Conservation (phyloP, 2,113 vertebrate species). For the Aphyosemion australe region DNA sequence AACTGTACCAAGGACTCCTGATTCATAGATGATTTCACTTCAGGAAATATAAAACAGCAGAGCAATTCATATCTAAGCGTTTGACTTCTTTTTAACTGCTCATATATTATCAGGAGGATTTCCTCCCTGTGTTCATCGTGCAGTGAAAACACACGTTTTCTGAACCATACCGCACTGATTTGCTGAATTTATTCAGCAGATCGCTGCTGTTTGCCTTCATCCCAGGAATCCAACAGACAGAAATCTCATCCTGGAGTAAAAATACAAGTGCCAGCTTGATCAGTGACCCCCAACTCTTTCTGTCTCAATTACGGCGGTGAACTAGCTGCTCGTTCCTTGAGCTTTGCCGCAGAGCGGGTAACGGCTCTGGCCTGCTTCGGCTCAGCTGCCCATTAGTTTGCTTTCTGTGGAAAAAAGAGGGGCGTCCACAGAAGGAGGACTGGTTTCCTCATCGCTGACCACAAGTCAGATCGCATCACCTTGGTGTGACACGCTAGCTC, state of each 20-base stretch:
- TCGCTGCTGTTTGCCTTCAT: slow-evolving; percentile 32
- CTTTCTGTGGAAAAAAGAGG: slow-evolving; percentile 52
- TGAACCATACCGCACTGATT: background rate
- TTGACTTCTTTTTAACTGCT: slow-evolving; percentile 51
- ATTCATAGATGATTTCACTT: slow-evolving; percentile 46
- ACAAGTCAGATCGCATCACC: slow-evolving; percentile 64
- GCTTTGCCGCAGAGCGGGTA: slow-evolving; percentile 59
- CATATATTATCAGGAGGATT: slow-evolving; percentile 23
- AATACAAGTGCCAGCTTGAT: slow-evolving; percentile 55
- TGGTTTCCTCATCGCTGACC: slow-evolving; percentile 56
- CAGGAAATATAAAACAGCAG: slow-evolving; percentile 58
- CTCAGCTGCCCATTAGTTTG: slow-evolving; percentile 67
- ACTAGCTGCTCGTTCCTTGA: slow-evolving; percentile 46
- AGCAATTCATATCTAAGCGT: slow-evolving; percentile 54
- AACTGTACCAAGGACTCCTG: slow-evolving; percentile 24
- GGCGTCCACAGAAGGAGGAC: slow-evolving; percentile 49
- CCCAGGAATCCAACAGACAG: slow-evolving; percentile 37
- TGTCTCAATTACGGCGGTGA: slow-evolving; percentile 66
- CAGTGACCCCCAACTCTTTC: slow-evolving; percentile 66
- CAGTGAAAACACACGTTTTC: slow-evolving; percentile 13
- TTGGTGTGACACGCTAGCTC: slow-evolving; percentile 58
- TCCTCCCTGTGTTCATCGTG: slow-evolving; percentile 10
- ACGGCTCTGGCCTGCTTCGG: slow-evolving; percentile 60
- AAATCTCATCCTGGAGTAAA: slow-evolving; percentile 51
- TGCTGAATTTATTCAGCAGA: slow-evolving; percentile 12